Evolutionary conservation across 2,797 vertebrate species (phyloP).

Genomic region (Danio kyathit): DNA sequence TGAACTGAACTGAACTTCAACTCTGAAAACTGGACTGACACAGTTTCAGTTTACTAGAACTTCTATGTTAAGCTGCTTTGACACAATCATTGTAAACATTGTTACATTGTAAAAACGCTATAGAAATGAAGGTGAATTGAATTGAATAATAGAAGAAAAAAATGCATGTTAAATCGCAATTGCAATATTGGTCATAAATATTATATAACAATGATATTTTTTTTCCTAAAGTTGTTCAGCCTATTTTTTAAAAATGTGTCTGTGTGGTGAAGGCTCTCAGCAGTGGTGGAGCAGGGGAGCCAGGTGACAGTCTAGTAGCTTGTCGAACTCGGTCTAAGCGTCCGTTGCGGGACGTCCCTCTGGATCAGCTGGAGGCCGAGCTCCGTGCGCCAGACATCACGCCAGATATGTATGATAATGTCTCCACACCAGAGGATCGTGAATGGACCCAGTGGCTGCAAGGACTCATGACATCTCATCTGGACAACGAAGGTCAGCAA

Average conservation of each 20-base stretch:
- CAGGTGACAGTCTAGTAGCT: slow-evolving; percentile 84
- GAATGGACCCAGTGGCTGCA: slow-evolving; percentile 93
- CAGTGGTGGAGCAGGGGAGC: slow-evolving; percentile 27
- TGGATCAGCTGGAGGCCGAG: slow-evolving; percentile 91
- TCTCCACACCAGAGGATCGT: slow-evolving; percentile 81
- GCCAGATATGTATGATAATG: slow-evolving; percentile 90
- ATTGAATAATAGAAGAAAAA: no score
- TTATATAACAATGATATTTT: no score
- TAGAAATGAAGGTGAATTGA: no score
- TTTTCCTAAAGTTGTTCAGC: no score
- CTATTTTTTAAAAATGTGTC: background rate
- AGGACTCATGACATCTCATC: slow-evolving; percentile 86
- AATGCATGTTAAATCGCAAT: no score
- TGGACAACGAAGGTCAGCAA: slow-evolving; percentile 85
- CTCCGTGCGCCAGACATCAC: slow-evolving; percentile 93
- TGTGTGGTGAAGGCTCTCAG: slow-evolving; percentile 72
- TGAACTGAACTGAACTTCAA: no score
- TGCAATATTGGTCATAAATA: no score
- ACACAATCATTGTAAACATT: no score
- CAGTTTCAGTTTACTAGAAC: no score
- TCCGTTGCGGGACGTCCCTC: slow-evolving; percentile 86
- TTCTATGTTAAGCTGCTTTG: no score
- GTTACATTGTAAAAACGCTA: no score
- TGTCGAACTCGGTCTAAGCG: slow-evolving; percentile 91
- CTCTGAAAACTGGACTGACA: no score